Evolutionary conservation across 2,888 invertebrate species (phyloP).

Genomic region (Sesia apiformis): DNA sequence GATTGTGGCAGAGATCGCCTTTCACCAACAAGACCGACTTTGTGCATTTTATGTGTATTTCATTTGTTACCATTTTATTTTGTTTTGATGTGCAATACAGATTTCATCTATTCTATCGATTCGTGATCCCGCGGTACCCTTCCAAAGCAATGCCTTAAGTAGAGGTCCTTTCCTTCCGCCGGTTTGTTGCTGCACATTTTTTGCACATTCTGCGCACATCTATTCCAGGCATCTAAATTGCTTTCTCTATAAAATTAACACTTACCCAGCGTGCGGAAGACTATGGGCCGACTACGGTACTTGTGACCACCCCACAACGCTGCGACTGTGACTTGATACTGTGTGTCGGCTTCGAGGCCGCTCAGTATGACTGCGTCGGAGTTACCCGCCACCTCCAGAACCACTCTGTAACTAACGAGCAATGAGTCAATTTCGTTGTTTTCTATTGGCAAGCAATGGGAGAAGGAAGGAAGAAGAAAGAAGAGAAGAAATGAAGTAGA

Average conservation of each 20-base stretch:
- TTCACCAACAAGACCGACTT: too few species aligned
- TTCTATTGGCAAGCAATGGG: conserved; percentile 37
- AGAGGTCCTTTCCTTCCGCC: too few species aligned
- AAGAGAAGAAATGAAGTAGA: neutral
- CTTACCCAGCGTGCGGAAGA: conserved; percentile 91
- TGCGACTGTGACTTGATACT: conserved; percentile 90
- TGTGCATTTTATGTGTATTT: too few species aligned
- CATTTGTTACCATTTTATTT: too few species aligned
- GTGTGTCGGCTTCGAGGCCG: conserved; percentile 88
- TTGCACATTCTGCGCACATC: too few species aligned
- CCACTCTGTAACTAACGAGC: conserved; percentile 93
- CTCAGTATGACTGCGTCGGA: conserved; percentile 89
- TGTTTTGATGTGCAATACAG: too few species aligned
- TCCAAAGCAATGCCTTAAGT: neutral
- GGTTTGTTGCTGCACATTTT: too few species aligned
- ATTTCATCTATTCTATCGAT: too few species aligned
- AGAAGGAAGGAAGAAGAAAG: conserved; percentile 33
- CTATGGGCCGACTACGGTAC: conserved; percentile 88
- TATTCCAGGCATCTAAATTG: too few species aligned
- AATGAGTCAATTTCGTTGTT: conserved; percentile 75
- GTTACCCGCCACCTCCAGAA: conserved; percentile 91
- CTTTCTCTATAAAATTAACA: conserved; percentile 3
- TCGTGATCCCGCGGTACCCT: too few species aligned
- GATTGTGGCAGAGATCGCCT: too few species aligned
- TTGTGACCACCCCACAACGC: conserved; percentile 88